Base-by-base conservation (phyloP, 2,888 invertebrate species). In the Galerucella calmariensis region DNA sequence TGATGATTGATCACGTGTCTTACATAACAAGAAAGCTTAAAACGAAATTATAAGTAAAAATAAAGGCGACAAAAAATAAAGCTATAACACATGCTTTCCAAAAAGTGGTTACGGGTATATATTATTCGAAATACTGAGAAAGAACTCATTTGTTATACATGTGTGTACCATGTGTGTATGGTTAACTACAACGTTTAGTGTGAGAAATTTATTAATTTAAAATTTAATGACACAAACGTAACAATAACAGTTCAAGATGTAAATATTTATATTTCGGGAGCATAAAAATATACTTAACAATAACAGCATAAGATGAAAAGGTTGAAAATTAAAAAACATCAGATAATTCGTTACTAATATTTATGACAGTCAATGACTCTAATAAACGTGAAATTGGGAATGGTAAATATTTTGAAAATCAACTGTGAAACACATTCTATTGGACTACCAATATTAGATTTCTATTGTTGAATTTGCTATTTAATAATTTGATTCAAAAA, bases 151-250 rank as follows among this genome's bases (percentile, higher is more conserved):
- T 61, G 59, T 59, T 48, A 44, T 24, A 69, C 69, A 69, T 61
- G 48, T 69, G 69, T 69, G 14, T 24, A 61, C 27, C 61, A 61
- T 61, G 35, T 61, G 61, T 61, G 35, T 6, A 6, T 35, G 35
- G 56, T 12, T 56, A n/a, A 14, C 51, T 58, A n/a, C 16, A 59
- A 68, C 27, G 44, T 61, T 69, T 61, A 61, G 58, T 61, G 59
- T 69, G 68, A 68, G 68, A 68, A 69, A 69, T 69, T 41, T 41
- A 69, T 69, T 58, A 59, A 61, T 61, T 69, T 67, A 35, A 35
- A 51, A 56, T 68, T 68, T 58, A 11, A 56, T 35, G 16, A 68
- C 44, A 44, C 61, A 59, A 14, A 69, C 24, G 59, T 59, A 58
- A 27, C 27, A 68, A 16, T 51, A 16, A 67, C 41, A 58, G 44